Percentiles rank a stretch among this genome's conserved stretches.
phyloP scores from a whole-genome alignment of 2,113 vertebrate species.

The Plecotus auritus region DNA sequence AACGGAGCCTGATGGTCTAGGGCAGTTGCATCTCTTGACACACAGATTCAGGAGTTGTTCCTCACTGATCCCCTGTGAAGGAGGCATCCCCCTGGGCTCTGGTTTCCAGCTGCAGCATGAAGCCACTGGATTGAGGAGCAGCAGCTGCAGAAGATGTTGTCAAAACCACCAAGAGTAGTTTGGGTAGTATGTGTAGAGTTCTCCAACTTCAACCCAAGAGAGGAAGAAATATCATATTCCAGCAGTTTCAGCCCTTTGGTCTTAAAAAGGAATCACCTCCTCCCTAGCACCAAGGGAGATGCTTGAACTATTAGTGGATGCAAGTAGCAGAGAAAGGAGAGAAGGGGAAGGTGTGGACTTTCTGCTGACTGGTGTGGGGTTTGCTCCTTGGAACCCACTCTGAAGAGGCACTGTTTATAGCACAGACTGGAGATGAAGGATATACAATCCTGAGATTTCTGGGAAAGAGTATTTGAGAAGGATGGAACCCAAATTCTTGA shows the following conservation, averaged over 20 bases:
- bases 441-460: not conserved
- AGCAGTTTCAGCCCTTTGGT: not conserved
- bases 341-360: not conserved
- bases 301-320: not conserved
- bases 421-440: not conserved
- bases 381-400: not conserved
- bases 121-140: not conserved
- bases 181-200: not conserved
- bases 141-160: not conserved
- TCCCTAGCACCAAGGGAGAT: not conserved
- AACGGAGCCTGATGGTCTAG: not conserved
- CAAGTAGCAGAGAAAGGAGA: not conserved
- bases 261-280: not conserved
- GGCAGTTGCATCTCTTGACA: not conserved
- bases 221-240: not conserved
- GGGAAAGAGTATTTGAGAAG: not conserved
- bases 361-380: not conserved
- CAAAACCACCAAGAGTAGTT: not conserved
- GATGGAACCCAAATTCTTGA: not conserved
- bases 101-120: not conserved
- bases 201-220: not conserved
- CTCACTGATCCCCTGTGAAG: not conserved
- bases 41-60: not conserved
- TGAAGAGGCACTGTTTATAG: not conserved
- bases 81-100: not conserved